Evolutionary conservation across 2,888 invertebrate species (phyloP).

Genomic region (Chamaedrilus cognettii): DNA sequence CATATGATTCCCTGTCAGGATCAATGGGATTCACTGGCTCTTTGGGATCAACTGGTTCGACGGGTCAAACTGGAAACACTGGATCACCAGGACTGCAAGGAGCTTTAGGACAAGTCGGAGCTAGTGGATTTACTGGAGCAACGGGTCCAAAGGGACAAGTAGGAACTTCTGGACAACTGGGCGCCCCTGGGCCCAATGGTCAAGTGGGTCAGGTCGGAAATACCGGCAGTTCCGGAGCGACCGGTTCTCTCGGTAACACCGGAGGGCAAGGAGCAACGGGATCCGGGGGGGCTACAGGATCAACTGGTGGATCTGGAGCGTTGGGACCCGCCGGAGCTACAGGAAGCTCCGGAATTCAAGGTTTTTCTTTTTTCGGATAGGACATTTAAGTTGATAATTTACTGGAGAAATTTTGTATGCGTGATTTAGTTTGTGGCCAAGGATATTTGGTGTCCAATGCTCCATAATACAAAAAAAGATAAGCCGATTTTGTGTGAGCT

Average conservation of each 20-base stretch:
- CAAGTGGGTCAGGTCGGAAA: constrained; percentile 1
- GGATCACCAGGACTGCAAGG: background rate
- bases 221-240: constrained; percentile 27
- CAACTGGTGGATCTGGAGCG: constrained; percentile 36
- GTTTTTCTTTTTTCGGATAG: too few relatives aligned
- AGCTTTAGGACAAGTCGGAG: constrained; percentile 4
- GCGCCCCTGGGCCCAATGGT: constrained; percentile 13
- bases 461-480: too few relatives aligned
- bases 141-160: constrained; percentile 5
- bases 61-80: background rate
- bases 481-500: too few relatives aligned
- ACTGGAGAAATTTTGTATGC: too few relatives aligned
- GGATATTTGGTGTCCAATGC: too few relatives aligned
- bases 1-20: too few relatives aligned
- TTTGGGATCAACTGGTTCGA: too few relatives aligned
- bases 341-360: constrained; percentile 20
- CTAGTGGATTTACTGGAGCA: constrained; percentile 11
- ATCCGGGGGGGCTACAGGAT: constrained; percentile 21
- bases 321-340: constrained; percentile 40
- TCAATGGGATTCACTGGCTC: too few relatives aligned
- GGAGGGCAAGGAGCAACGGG: constrained; percentile 24
- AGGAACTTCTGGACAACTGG: constrained; percentile 14
- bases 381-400: too few relatives aligned
- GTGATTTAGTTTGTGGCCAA: too few relatives aligned
- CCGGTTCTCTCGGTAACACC: constrained; percentile 30